Evolutionary conservation across 2,888 invertebrate species (phyloP).

Genomic region (Agrochola lychnidis): DNA sequence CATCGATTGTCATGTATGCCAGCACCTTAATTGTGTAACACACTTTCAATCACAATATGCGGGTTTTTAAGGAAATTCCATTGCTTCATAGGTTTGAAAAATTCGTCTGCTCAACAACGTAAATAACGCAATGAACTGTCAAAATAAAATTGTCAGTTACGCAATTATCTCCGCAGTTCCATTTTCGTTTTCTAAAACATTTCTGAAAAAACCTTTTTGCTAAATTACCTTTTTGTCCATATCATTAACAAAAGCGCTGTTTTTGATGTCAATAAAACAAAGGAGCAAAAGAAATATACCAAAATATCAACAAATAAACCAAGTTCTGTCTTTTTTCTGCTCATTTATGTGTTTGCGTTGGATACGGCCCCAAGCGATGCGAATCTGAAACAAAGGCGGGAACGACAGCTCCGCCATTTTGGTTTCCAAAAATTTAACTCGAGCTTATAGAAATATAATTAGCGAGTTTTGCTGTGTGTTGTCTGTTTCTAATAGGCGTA

Average conservation of each 20-base stretch:
- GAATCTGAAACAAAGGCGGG: conserved; percentile 57
- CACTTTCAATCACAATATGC: no score
- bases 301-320: conserved; percentile 28
- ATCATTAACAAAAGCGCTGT: conserved; percentile 16
- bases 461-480: conserved; percentile 34
- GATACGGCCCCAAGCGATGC: conserved; percentile 49
- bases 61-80: neutral
- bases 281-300: conserved; percentile 6
- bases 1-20: neutral
- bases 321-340: conserved; percentile 7
- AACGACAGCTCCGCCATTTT: conserved; percentile 28
- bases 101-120: neutral
- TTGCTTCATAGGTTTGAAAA: neutral
- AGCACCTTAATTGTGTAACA: neutral
- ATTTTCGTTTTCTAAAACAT: neutral
- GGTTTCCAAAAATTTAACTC: conserved; percentile 41
- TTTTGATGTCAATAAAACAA: conserved; percentile 23
- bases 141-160: neutral
- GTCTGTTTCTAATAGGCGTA: conserved; percentile 33
- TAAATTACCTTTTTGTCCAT: conserved; percentile 4
- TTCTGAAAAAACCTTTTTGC: conserved; percentile 10
- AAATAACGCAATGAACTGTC: neutral
- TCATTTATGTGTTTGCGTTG: conserved; percentile 24
- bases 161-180: neutral
- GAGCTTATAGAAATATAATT: conserved; percentile 31